A percentile compares a stretch with the other conserved stretches of the same genome.
Evolutionary conservation across 2,113 vertebrate species (phyloP).

Genomic region (Penelope pileata): DNA sequence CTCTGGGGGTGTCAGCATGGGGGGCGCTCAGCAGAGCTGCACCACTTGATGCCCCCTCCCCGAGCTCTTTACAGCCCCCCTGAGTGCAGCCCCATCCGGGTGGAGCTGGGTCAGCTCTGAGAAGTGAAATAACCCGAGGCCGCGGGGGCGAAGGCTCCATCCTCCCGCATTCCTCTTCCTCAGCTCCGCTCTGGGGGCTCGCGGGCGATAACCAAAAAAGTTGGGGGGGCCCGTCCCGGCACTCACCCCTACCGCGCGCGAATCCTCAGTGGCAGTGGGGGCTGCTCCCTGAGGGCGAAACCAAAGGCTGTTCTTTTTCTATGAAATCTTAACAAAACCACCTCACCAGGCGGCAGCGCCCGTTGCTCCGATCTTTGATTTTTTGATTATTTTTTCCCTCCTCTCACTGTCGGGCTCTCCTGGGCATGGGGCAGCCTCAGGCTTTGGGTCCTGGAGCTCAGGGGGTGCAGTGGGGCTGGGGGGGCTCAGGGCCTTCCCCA

Average conservation of each 20-base stretch:
- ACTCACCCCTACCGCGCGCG: no score
- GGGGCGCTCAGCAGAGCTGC: no score
- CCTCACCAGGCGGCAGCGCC: slow-evolving; percentile 68
- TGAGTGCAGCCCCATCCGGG: not conserved
- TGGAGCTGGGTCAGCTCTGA: not conserved
- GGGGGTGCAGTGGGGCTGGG: not conserved
- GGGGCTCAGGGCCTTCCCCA: not conserved
- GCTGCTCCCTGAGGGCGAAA: slow-evolving; percentile 73
- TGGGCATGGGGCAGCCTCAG: not conserved
- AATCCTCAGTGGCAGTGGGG: slow-evolving; percentile 35
- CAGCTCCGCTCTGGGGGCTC: not conserved
- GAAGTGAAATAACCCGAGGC: not conserved
- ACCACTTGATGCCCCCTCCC: no score
- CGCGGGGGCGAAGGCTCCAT: not conserved
- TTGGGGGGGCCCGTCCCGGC: not conserved
- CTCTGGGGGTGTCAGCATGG: not conserved
- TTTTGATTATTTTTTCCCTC: not conserved
- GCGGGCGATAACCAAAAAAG: not conserved
- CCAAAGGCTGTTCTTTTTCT: slow-evolving; percentile 79
- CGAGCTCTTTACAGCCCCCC: not conserved
- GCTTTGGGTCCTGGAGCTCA: not conserved
- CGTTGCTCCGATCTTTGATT: slow-evolving; percentile 7
- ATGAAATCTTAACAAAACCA: slow-evolving; percentile 63
- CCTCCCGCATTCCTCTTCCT: not conserved
- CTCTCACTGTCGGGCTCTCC: not conserved